Evolutionary conservation across 2,113 vertebrate species (phyloP).

Genomic region (Onychorhynchus coronatus): DNA sequence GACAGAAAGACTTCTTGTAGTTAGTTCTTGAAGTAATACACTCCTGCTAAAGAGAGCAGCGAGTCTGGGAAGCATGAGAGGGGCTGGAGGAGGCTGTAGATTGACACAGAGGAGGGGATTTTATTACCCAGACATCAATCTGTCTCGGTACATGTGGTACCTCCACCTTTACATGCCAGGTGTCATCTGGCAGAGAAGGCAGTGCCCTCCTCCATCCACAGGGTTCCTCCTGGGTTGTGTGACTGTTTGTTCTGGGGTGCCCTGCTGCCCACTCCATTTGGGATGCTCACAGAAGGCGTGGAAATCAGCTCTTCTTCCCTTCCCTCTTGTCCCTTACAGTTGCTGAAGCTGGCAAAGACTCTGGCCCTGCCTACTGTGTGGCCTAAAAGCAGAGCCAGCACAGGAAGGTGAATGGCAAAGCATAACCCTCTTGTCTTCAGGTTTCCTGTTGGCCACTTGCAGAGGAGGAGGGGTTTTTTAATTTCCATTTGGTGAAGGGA

Average conservation of each 20-base stretch:
- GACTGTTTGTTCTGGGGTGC: not conserved
- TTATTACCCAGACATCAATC: not conserved
- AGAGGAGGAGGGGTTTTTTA: not conserved
- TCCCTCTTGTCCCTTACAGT: not conserved
- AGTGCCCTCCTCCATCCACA: not conserved
- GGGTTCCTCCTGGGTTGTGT: not conserved
- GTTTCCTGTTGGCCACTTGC: conserved; percentile 59
- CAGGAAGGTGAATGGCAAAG: conserved; percentile 55
- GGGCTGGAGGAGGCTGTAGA: not conserved
- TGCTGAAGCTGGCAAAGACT: conserved; percentile 13
- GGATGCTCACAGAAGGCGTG: not conserved
- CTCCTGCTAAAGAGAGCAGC: not conserved
- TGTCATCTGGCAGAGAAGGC: not conserved
- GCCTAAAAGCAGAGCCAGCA: conserved; percentile 23
- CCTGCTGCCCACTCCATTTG: not conserved
- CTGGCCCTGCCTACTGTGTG: not conserved
- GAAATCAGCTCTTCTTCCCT: not conserved
- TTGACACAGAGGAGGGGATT: not conserved
- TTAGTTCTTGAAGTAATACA: not conserved
- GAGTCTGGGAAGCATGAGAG: not conserved
- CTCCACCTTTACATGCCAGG: not conserved
- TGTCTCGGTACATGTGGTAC: not conserved
- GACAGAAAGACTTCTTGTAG: not conserved
- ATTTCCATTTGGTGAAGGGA: conserved; percentile 59
- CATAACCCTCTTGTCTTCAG: conserved; percentile 36